phyloP scores from a whole-genome alignment of 2,113 vertebrate genomes.

The Laticauda colubrina region DNA sequence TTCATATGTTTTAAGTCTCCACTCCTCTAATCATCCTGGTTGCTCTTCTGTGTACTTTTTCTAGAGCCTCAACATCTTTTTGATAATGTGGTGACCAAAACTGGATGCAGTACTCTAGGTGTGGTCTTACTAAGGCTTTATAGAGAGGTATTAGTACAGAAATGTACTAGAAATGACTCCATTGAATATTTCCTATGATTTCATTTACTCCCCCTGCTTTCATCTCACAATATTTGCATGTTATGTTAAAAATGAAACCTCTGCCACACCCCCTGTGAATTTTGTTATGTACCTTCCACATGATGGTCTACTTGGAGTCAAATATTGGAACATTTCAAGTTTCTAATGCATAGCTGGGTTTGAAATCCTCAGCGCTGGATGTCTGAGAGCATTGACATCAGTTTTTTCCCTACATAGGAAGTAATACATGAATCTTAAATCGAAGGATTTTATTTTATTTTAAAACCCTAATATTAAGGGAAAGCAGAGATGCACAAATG shows the following conservation, averaged over 20 bases:
- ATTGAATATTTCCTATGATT: not conserved
- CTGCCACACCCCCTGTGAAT: not conserved
- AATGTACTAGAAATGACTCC: not conserved
- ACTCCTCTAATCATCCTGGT: too few species aligned
- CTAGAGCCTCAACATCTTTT: too few species aligned
- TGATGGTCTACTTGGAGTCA: not conserved
- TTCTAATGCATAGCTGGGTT: not conserved
- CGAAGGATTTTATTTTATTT: not conserved
- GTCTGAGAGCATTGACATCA: not conserved
- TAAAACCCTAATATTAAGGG: not conserved
- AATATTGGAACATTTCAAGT: not conserved
- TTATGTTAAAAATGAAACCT: not conserved
- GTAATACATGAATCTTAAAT: not conserved
- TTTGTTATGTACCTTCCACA: not conserved
- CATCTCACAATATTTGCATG: not conserved
- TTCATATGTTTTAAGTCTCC: too few species aligned
- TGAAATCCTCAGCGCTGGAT: not conserved
- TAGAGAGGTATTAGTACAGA: too few species aligned
- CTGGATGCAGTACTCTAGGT: too few species aligned
- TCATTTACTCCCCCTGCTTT: not conserved
- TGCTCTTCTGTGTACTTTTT: too few species aligned
- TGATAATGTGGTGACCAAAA: too few species aligned
- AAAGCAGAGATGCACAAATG: not conserved
- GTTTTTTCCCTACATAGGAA: not conserved
- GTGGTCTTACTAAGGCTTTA: too few species aligned